Percentiles rank a stretch among this genome's conserved stretches.
phyloP scores from a whole-genome alignment of 2,888 invertebrate genomes.

The Hipparchia sbordonii region DNA sequence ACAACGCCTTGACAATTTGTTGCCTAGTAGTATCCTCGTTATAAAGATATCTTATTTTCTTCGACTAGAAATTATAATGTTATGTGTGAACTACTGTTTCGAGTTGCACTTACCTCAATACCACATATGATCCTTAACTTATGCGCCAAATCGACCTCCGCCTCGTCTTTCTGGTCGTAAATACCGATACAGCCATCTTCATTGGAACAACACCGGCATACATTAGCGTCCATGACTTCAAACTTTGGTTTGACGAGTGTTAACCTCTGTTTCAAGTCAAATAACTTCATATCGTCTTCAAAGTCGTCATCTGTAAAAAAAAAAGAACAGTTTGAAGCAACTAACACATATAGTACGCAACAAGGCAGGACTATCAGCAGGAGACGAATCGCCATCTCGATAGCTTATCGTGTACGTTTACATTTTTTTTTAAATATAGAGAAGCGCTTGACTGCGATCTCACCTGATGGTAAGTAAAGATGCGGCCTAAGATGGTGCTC shows the following conservation, averaged over 20 bases:
- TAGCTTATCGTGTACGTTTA: no score
- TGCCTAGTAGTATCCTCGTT: no score
- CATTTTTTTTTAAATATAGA: no score
- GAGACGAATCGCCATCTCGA: no score
- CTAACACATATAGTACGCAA: no score
- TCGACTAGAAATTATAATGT: no score
- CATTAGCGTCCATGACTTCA: conserved; percentile 50
- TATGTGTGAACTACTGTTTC: neutral
- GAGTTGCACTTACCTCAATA: conserved; percentile 56
- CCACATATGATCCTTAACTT: conserved; percentile 65
- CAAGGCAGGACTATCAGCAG: no score
- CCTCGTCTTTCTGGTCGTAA: conserved; percentile 57
- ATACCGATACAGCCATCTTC: conserved; percentile 62
- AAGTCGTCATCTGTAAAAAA: conserved; percentile 50
- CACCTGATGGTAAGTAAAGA: no score
- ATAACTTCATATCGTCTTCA: conserved; percentile 72
- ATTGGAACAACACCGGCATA: conserved; percentile 64
- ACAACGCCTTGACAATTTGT: no score
- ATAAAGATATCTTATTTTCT: no score
- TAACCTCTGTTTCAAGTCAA: conserved; percentile 66
- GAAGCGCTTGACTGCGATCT: no score
- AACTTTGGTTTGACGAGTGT: conserved; percentile 56
- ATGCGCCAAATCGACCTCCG: conserved; percentile 60
- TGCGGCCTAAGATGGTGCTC: no score
- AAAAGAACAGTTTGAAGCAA: neutral